Evolutionary conservation across 2,888 invertebrate genomes (phyloP), one percentile per base, ranked within the genome.

Genomic region (Drosophila prostipennis): DNA sequence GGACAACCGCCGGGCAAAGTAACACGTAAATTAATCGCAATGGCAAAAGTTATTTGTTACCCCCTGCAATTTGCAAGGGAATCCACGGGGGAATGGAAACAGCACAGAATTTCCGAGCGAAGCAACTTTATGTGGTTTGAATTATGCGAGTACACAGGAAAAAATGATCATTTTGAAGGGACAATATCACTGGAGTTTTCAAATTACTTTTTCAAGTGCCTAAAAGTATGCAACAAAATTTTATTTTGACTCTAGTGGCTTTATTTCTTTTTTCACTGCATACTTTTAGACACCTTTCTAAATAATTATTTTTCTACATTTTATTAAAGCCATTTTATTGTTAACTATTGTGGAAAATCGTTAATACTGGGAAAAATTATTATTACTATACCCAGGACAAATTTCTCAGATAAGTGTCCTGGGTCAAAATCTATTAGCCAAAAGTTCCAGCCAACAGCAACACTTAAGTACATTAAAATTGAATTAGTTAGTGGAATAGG

Each of bases 381-480:
- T n/a, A 37, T n/a, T 7, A 6, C n/a, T n/a, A 37, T 37, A 2
- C n/a, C 37, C 7, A 16, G 2, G 2, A 0, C 8, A 14, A 14
- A n/a, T 14, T 40, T 7, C n/a, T 8, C 1, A 14, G 14, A 8
- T 3, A 0, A 14, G 43, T 13, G 19, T 2, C 6, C 49, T 48
- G 48, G 19, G 32, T 26, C 13, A 59, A 34, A 36, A n/a, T 36
- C 29, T 7, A 67, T 68, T 64, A 53, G 19, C 46, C 56, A 23
- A 46, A 56, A 43, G 16, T 29, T 16, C 43, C 6, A 11, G 42
- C 52, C 26, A 23, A 14, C 23, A 46, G n/a, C 40, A 32, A 13
- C 11, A 49, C 32, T 51, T 59, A 61, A 78, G 72, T 82, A 71
- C 63, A 78, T 80, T 78, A 74, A 71, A 78, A 80, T 82, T 72